Percentiles rank a stretch among this genome's conserved stretches.
Evolutionary conservation across 2,888 invertebrate species (phyloP).

Genomic region (Pseudococcus longispinus): DNA sequence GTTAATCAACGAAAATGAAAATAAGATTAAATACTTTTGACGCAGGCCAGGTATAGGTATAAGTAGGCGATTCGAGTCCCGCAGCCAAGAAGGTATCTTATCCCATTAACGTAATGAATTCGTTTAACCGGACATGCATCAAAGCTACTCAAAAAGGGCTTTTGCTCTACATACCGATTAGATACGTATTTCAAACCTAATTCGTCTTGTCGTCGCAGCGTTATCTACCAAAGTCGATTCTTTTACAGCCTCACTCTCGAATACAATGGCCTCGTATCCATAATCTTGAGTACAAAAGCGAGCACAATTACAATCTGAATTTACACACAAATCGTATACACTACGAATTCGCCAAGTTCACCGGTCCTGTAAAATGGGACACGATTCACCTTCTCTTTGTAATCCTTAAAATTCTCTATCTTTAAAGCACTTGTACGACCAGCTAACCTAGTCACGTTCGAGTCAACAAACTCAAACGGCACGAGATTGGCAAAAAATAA

Average conservation of each 20-base stretch:
- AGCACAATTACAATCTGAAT: not conserved
- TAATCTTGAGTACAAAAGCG: conserved; percentile 1
- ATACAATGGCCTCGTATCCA: conserved; percentile 12
- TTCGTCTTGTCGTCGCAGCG: not conserved
- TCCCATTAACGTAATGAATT: conserved; percentile 37
- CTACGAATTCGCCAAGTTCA: not conserved
- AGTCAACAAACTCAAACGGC: not conserved
- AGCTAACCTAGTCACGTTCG: not conserved
- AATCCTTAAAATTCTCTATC: not conserved
- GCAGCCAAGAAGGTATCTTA: conserved; percentile 9
- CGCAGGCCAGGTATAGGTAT: not conserved
- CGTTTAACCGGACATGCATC: conserved; percentile 33
- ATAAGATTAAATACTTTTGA: conserved; percentile 34
- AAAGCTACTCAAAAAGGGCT: conserved; percentile 5
- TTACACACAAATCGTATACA: not conserved
- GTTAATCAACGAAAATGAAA: conserved; percentile 20
- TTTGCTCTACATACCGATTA: not conserved
- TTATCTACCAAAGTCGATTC: conserved; percentile 1
- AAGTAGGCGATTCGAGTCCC: not conserved
- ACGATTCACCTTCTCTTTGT: not conserved
- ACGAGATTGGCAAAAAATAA: not conserved
- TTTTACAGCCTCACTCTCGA: not conserved
- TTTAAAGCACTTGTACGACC: not conserved
- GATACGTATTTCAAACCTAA: not conserved
- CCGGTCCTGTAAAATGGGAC: not conserved